A percentile compares a stretch with the other conserved stretches of the same genome.
Conservation (phyloP, 2,888 invertebrate genomes). For the Campoplex nolae region DNA sequence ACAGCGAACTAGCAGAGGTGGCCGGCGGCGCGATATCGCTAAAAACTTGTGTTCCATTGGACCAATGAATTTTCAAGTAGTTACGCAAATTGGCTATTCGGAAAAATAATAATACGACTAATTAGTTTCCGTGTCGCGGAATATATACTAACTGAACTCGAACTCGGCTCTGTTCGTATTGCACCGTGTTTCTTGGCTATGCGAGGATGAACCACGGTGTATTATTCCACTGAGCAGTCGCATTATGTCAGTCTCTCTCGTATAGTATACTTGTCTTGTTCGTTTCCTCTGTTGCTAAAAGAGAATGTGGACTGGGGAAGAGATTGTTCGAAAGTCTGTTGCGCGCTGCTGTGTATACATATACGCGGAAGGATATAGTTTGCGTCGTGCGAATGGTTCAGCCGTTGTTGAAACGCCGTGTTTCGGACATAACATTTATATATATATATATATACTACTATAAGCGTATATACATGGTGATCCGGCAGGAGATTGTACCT, state of each 20-base stretch:
- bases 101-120: neutral
- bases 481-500: constrained; percentile 20
- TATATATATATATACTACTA: too few relatives aligned
- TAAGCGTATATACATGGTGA: constrained; percentile 40
- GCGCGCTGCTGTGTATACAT: neutral
- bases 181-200: constrained; percentile 21
- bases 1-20: neutral
- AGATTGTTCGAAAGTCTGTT: constrained; percentile 8
- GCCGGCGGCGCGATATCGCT: neutral
- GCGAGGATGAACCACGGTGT: neutral
- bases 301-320: neutral
- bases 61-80: neutral
- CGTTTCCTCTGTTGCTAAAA: neutral
- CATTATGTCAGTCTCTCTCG: constrained; percentile 25
- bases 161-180: constrained; percentile 12
- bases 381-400: constrained; percentile 4
- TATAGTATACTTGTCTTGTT: neutral
- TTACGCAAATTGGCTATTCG: neutral
- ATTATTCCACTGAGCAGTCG: constrained; percentile 12
- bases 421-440: constrained; percentile 22
- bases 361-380: constrained; percentile 31
- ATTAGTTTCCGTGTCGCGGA: constrained; percentile 2
- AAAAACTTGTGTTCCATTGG: neutral
- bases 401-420: constrained; percentile 23
- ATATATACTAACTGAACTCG: neutral